Evolutionary conservation across 2,888 invertebrate species (phyloP).

Genomic region (Dasysyrphus tricinctus): DNA sequence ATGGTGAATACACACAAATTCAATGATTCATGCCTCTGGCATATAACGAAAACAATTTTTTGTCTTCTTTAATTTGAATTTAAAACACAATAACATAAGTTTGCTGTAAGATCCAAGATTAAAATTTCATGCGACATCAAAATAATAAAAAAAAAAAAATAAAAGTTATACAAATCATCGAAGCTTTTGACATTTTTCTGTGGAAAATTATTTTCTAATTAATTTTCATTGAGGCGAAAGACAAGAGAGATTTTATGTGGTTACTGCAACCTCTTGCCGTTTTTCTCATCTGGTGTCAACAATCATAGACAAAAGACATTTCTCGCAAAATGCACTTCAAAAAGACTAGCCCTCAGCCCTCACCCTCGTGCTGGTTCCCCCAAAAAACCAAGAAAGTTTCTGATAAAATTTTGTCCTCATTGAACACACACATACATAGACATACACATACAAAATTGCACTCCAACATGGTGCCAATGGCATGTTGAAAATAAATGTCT

Average conservation of each 20-base stretch:
- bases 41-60: no score
- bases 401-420: slow-evolving; percentile 32
- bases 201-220: slow-evolving; percentile 17
- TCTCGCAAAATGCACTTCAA: slow-evolving; percentile 17
- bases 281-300: neutral
- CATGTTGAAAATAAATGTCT: slow-evolving; percentile 38
- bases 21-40: no score
- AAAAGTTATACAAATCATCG: neutral
- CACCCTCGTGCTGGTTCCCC: neutral
- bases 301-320: slow-evolving; percentile 8
- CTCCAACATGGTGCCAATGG: slow-evolving; percentile 32
- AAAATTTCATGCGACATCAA: neutral
- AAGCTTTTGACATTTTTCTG: neutral
- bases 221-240: neutral
- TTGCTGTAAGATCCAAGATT: neutral
- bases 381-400: slow-evolving; percentile 13
- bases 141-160: neutral
- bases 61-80: no score
- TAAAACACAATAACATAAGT: no score
- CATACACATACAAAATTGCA: neutral
- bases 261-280: neutral
- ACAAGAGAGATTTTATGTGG: neutral
- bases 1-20: no score
- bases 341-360: no score
- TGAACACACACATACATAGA: neutral